These are phyloP conservation scores for Mesoclemmys tuberculata DNA, from an alignment of 2,113 vertebrate genomes.

Conservation along the genomic window DNA sequence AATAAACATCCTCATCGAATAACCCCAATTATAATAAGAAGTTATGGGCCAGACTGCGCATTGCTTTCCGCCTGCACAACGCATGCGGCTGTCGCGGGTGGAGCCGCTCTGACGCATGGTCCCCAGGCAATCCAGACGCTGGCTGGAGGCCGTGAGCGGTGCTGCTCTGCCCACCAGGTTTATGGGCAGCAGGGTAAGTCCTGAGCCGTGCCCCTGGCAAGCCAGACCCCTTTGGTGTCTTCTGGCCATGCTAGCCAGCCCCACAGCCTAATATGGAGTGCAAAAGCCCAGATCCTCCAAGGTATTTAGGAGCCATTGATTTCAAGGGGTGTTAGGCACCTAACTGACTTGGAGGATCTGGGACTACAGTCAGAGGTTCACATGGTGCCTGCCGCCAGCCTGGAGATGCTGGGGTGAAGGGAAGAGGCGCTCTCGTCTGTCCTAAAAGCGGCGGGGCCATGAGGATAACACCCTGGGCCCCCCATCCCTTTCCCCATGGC, in stretches of 20 bases:
- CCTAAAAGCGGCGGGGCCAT: too few relatives aligned
- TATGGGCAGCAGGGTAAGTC: fast-evolving
- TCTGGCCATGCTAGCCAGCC: neutral
- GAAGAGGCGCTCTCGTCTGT: too few relatives aligned
- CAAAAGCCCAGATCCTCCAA: neutral
- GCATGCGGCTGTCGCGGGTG: too few relatives aligned
- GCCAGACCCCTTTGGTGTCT: neutral
- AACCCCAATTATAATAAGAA: too few relatives aligned
- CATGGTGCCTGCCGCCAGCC: neutral
- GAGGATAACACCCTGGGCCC: neutral
- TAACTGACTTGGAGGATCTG: neutral
- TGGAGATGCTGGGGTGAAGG: too few relatives aligned
- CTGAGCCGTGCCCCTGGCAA: neutral
- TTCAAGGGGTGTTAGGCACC: neutral
- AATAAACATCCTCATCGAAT: too few relatives aligned
- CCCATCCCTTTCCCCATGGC: neutral
- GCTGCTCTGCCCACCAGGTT: neutral
- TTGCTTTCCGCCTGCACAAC: neutral
- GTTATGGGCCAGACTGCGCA: neutral
- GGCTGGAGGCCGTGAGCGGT: neutral
- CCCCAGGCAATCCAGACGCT: neutral
- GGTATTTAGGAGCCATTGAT: neutral
- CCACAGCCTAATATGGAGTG: neutral
- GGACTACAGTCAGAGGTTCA: neutral
- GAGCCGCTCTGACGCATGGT: neutral